A percentile compares a stretch with the other conserved stretches of the same genome.
Evolutionary conservation across 2,113 vertebrate genomes (phyloP).

Genomic region (Astatotilapia flaviijosephi): DNA sequence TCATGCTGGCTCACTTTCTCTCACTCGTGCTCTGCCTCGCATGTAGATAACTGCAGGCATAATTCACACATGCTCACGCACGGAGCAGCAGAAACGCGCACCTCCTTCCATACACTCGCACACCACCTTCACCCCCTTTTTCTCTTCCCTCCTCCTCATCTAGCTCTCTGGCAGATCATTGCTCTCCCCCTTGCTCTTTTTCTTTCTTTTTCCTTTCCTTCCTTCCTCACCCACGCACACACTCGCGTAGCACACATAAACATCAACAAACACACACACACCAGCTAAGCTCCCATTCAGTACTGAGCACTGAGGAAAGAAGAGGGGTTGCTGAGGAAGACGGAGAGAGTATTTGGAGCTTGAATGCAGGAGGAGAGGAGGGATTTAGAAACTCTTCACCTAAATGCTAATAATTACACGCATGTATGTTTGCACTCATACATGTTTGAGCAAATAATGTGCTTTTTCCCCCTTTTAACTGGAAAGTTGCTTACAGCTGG

Average conservation of each 20-base stretch:
- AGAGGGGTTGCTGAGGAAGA: neutral
- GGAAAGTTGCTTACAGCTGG: neutral
- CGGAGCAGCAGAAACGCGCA: neutral
- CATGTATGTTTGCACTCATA: neutral
- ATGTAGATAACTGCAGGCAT: slow-evolving; percentile 23
- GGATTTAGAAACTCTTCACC: slow-evolving; percentile 5
- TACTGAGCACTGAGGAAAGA: neutral
- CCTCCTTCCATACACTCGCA: neutral
- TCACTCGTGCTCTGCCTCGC: slow-evolving; percentile 2
- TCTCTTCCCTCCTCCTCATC: neutral
- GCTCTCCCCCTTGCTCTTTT: neutral
- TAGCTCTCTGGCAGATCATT: neutral
- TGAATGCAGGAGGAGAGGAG: neutral
- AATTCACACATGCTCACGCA: slow-evolving; percentile 16
- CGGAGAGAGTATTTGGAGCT: slow-evolving; percentile 15
- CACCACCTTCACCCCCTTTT: neutral
- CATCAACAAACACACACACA: neutral
- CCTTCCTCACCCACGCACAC: neutral
- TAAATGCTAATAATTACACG: neutral
- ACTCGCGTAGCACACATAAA: neutral
- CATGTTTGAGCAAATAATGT: neutral
- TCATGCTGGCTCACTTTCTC: slow-evolving; percentile 41
- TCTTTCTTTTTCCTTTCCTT: neutral
- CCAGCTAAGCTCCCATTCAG: neutral
- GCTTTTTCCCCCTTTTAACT: neutral